A percentile compares a stretch with the other conserved stretches of the same genome.
Conservation (phyloP, 2,113 vertebrate genomes). For the Hystrix cristata region DNA sequence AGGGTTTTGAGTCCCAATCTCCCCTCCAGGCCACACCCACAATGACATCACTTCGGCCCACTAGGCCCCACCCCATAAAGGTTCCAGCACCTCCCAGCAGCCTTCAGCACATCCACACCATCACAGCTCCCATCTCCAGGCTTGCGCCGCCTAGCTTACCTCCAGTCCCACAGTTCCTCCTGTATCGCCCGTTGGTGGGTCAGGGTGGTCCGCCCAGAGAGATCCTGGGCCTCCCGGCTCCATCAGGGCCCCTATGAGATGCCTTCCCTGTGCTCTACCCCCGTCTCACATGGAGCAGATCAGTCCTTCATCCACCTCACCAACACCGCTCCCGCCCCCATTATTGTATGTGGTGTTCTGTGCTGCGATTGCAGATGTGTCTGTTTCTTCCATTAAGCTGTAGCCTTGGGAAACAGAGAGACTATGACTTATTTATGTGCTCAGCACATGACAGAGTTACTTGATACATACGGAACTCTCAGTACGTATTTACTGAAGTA, state of each 20-base stretch:
- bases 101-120: not conserved
- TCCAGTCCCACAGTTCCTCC: not conserved
- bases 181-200: accelerated
- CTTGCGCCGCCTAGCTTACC: not conserved
- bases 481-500: conserved; percentile 35
- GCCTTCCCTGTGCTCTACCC: not conserved
- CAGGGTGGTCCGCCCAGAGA: not conserved
- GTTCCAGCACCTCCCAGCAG: not conserved
- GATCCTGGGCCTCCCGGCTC: not conserved
- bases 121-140: not conserved
- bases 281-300: not conserved
- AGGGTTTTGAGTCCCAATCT: not conserved
- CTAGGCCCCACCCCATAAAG: not conserved
- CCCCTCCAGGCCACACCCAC: not conserved
- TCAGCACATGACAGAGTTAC: not conserved
- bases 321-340: accelerated
- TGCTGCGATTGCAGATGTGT: not conserved
- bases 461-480: conserved; percentile 11
- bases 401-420: not conserved
- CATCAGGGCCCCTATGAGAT: not conserved
- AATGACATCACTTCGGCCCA: not conserved
- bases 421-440: conserved; percentile 19
- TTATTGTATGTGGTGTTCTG: not conserved
- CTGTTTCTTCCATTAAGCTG: not conserved
- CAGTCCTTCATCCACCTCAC: not conserved